Evolutionary conservation across 2,888 invertebrate genomes (phyloP), one percentile per base, ranked within the genome.

Genomic region (Brenthis hecate): DNA sequence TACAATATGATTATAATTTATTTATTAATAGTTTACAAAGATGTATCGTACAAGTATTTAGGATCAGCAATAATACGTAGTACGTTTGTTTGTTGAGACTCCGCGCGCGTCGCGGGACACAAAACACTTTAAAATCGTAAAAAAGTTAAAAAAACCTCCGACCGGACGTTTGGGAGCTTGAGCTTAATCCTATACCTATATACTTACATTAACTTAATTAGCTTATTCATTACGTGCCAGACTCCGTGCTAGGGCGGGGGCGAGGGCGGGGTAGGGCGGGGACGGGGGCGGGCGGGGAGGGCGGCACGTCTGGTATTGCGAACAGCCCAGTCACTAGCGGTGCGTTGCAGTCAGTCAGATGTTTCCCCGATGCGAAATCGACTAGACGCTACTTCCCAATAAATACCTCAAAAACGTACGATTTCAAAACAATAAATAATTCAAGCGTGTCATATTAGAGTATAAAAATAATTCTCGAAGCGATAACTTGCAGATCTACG

Each of bases 1-100:
- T 89, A 89, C 89, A 91, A 89, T 92, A 90, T 86, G 91, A 91
- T 92, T 92, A 93, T 92, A 91, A 91, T 93, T 91, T 92, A 92
- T 91, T 91, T 77, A 91, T 90, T 90, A 92, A 91, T 92, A 93
- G 92, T 92, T 91, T 92, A 92, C 91, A 92, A 86, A 90, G 88
- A 91, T 86, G 84, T 89, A 91, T 91, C 89, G 89, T 91, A 91
- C 90, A 91, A 89, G 88, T 84, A 85, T 87, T 82, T 79, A 81
- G 85, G 84, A 85, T 83, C 83, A 81, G 84, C 83, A 80, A 79
- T 76, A 74, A 73, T 77, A 69, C 78, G 80, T 80, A 77, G 78
- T 81, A 81, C 80, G 81, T 80, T 77, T 47, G 28, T 50, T 48
- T 85, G 84, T 81, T 85, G 85, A 85, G 51, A 48, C 23, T 55